Conservation (phyloP, 2,113 vertebrate species). For the Elgaria multicarinata region DNA sequence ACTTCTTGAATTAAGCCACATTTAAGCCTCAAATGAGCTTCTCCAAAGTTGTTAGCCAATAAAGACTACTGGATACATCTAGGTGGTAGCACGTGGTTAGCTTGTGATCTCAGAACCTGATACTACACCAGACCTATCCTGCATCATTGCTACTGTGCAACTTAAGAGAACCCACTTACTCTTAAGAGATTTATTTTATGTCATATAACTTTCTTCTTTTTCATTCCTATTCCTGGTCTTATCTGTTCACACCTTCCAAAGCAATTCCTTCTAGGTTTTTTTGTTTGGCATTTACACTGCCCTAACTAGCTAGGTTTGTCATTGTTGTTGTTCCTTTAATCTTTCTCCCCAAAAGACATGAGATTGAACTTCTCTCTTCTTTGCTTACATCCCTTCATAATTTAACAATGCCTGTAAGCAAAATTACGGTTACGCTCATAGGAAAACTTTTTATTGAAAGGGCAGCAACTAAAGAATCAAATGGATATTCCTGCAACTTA, state of each 20-base stretch:
- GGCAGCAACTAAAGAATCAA: constrained; percentile 9
- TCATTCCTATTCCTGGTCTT: fast-evolving
- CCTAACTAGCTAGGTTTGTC: neutral
- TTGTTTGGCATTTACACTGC: neutral
- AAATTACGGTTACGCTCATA: neutral
- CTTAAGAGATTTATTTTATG: fast-evolving
- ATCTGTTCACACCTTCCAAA: fast-evolving
- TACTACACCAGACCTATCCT: neutral
- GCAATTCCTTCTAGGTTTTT: neutral
- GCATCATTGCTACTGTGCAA: too few relatives aligned
- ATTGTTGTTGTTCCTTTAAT: constrained; percentile 11
- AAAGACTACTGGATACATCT: neutral
- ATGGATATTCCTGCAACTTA: fast-evolving
- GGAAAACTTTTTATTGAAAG: constrained; percentile 5
- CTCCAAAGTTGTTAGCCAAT: neutral
- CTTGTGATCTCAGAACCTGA: neutral
- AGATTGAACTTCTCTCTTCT: constrained; percentile 4
- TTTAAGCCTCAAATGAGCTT: fast-evolving
- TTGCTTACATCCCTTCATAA: constrained; percentile 23
- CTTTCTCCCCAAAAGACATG: constrained; percentile 21
- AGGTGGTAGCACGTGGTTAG: neutral
- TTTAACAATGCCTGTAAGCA: constrained; percentile 43
- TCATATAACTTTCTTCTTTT: neutral
- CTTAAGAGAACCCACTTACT: neutral
- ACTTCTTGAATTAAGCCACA: constrained; percentile 1